Conservation (phyloP, 2,113 vertebrate species). For the Limnothrissa miodon region DNA sequence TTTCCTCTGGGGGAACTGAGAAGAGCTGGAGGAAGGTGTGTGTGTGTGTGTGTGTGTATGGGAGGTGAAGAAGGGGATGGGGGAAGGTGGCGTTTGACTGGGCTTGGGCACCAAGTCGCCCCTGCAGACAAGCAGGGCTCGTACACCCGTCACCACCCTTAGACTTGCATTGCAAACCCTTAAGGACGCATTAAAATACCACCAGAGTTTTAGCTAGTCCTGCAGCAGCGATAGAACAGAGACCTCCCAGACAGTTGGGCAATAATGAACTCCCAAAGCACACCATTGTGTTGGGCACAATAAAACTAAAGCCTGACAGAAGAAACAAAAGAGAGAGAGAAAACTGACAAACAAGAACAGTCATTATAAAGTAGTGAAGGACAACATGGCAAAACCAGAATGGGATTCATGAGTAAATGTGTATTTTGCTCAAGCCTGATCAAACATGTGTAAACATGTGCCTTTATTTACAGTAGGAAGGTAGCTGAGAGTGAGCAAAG, state of each 20-base stretch:
- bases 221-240: slow-evolving; percentile 35
- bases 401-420: background rate
- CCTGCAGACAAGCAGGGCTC: slow-evolving; percentile 10
- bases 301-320: background rate
- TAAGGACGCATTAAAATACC: slow-evolving; percentile 41
- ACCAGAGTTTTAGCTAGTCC: slow-evolving; percentile 34
- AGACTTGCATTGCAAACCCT: slow-evolving; percentile 25
- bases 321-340: background rate
- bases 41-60: background rate
- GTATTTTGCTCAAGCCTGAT: background rate
- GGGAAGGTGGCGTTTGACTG: background rate
- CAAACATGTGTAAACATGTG: background rate
- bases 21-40: background rate
- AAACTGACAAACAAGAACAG: background rate
- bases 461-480: background rate
- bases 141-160: slow-evolving; percentile 25
- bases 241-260: slow-evolving; percentile 40
- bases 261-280: slow-evolving; percentile 30
- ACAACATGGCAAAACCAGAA: background rate
- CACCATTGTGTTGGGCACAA: background rate
- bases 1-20: background rate
- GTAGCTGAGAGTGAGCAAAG: background rate
- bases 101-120: slow-evolving; percentile 24
- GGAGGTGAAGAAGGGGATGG: background rate
- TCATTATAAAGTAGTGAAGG: background rate